Base-by-base conservation (phyloP, 2,888 invertebrate species). In the Mythimna vitellina region DNA sequence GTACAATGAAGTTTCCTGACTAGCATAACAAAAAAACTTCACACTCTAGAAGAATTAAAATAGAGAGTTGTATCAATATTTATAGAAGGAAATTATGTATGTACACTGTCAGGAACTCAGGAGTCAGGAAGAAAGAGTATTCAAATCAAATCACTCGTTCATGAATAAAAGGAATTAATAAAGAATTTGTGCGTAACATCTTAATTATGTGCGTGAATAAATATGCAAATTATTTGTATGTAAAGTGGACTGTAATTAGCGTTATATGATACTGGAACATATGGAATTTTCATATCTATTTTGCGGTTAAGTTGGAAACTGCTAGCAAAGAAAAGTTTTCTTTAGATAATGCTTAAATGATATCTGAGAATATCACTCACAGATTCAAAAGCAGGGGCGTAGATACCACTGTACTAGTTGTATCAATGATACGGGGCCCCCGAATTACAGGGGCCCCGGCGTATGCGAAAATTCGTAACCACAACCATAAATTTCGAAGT, bases 101-200 rank as follows among this genome's bases (percentile, higher is more conserved):
- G 35, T 60, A 35, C 9, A 35, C 9, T 29, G 51, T 65, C 65
- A 70, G 78, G 81, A 78, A 78, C 35, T 60, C 4, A 1, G 22
- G 8, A 38, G 42, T 65, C 65, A 70, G 78, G 81, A 78, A 78
- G 81, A 60, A 76, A 80, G 29, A 63, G 42, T 80, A 75, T 80
- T 32, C 22, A 69, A 75, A 75, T 69, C 9, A 12, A 65, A 51
- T 73, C 29, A 78, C 56, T 53, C 22, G 10, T 58, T 61, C 65
- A 76, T 78, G 78, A 70, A 80, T 80, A 64, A 53, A 75, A 65
- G 65, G 65, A 80, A 76, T 62, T 62, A 25, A 60, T 64, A 10
- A 25, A 6, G 7, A 25, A 4, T 20, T 29, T 25, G 5, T 38
- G n/a, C 29, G 53, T 65, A 46, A 63, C 73, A 54, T 78, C 53